Conservation (phyloP, 2,113 vertebrate species). For the Aythya baeri region DNA sequence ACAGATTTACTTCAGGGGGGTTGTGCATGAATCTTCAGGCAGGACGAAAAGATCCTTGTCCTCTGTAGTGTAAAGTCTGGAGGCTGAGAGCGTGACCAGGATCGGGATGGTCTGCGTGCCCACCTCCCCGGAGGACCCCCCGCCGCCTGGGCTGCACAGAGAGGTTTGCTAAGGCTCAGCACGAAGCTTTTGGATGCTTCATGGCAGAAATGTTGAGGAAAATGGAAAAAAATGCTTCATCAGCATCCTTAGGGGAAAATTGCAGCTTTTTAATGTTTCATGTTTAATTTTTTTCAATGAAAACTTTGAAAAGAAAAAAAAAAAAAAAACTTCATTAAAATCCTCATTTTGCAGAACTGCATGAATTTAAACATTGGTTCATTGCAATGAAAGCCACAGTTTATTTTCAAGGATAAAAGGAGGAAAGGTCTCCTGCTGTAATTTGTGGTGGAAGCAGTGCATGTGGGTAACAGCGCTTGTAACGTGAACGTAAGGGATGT, state of each 20-base stretch:
- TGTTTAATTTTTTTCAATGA: neutral
- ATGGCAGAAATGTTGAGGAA: neutral
- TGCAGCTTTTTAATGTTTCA: neutral
- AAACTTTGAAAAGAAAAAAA: neutral
- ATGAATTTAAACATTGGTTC: neutral
- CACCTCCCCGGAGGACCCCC: neutral
- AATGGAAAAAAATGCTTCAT: neutral
- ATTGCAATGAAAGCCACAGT: neutral
- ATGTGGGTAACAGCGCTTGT: neutral
- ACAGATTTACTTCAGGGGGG: neutral
- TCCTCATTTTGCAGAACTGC: neutral
- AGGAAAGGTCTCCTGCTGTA: neutral
- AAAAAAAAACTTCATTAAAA: neutral
- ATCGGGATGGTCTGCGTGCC: neutral
- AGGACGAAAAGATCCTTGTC: slow-evolving; percentile 18
- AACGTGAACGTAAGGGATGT: neutral
- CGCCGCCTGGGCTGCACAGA: neutral
- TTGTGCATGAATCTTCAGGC: neutral
- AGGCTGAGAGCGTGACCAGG: neutral
- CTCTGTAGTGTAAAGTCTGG: neutral
- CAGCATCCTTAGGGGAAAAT: neutral
- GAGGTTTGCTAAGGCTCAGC: neutral
- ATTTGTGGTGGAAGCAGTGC: neutral
- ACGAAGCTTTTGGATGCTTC: neutral
- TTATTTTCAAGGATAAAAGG: neutral